Evolutionary conservation across 2,797 vertebrate species (phyloP).

Genomic region (Holocentrus rufus): DNA sequence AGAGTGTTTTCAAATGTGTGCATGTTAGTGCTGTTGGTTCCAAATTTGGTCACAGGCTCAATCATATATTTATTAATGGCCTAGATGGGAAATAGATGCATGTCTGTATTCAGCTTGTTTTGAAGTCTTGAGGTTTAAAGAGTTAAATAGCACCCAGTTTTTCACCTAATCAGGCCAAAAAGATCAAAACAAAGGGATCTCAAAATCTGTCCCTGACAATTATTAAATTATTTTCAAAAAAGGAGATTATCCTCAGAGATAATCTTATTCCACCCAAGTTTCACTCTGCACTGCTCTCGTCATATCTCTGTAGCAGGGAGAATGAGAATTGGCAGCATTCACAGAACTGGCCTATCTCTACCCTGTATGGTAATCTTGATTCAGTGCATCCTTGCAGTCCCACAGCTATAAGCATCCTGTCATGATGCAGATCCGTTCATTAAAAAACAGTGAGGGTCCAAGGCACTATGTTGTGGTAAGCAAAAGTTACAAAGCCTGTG

Average conservation of each 20-base stretch:
- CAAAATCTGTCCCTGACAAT: conserved; percentile 43
- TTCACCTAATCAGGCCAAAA: conserved; percentile 29
- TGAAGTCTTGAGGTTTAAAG: conserved; percentile 1
- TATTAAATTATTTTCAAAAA: conserved; percentile 55
- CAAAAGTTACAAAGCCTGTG: too few relatives aligned
- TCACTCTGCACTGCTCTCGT: conserved; percentile 26
- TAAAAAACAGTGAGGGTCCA: too few relatives aligned
- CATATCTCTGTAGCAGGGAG: conserved; percentile 20
- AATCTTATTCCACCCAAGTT: conserved; percentile 31
- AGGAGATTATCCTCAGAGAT: conserved; percentile 57
- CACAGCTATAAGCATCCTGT: too few relatives aligned
- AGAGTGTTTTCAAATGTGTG: too few relatives aligned
- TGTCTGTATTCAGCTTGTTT: too few relatives aligned
- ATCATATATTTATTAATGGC: too few relatives aligned
- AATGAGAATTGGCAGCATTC: conserved; percentile 35
- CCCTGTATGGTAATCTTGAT: neutral
- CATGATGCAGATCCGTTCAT: too few relatives aligned
- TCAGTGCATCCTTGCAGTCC: too few relatives aligned
- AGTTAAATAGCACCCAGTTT: conserved; percentile 15
- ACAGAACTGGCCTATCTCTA: neutral
- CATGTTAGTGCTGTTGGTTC: too few relatives aligned
- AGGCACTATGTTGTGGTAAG: too few relatives aligned
- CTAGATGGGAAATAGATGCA: too few relatives aligned
- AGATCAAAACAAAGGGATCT: conserved; percentile 39
- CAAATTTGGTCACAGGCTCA: too few relatives aligned